These are phyloP conservation scores for Cryptus viduatorius DNA, from an alignment of 2,888 invertebrate genomes.

Conservation along the genomic window DNA sequence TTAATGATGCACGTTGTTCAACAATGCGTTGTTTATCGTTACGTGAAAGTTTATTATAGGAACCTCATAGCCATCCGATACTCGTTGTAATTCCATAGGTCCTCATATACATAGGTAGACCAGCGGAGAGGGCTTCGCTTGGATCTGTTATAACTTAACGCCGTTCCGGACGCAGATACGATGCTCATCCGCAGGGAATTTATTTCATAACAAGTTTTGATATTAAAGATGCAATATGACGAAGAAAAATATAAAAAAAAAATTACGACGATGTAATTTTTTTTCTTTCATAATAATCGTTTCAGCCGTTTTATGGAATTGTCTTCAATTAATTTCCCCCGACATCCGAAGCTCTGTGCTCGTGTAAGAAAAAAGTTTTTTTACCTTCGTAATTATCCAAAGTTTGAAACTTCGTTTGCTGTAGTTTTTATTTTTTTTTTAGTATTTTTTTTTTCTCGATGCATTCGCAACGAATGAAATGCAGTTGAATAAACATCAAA, in stretches of 20 bases:
- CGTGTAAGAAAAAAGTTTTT: background rate
- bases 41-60: slow-evolving; percentile 23
- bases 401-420: background rate
- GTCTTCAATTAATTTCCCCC: background rate
- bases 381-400: background rate
- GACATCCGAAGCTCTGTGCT: background rate
- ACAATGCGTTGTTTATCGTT: slow-evolving; percentile 39
- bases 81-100: background rate
- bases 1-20: slow-evolving; percentile 39
- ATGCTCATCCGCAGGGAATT: too few relatives aligned
- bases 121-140: background rate
- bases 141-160: background rate
- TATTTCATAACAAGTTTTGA: too few relatives aligned
- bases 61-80: background rate
- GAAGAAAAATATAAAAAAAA: too few relatives aligned
- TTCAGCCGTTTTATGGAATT: background rate
- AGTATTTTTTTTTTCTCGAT: too few relatives aligned
- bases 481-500: background rate
- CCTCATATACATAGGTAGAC: background rate
- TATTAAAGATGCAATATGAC: too few relatives aligned
- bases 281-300: background rate
- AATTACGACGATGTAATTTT: background rate
- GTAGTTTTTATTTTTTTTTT: background rate
- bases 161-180: too few relatives aligned
- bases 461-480: background rate